Percentiles rank a stretch among this genome's conserved stretches.
These are phyloP conservation scores for Ricordea florida DNA, from an alignment of 92 coral and sea anemone species.

Conservation along the genomic window DNA sequence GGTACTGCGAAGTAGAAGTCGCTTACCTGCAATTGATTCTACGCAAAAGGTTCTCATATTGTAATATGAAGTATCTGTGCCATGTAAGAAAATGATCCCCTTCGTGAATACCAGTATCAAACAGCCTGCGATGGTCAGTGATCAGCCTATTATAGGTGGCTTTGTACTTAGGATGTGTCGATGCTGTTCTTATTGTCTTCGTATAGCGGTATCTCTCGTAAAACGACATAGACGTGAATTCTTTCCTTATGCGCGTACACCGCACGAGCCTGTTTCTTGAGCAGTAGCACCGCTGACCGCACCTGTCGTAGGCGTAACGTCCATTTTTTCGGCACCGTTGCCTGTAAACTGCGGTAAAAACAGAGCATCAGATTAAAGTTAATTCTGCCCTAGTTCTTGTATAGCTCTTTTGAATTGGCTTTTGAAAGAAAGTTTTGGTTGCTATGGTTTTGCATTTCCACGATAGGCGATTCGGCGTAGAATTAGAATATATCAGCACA, in stretches of 20 bases:
- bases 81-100: conserved; percentile 43
- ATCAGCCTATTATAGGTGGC: conserved; percentile 25
- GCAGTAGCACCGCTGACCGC: neutral
- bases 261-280: neutral
- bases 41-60: conserved; percentile 29
- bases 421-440: too few relatives aligned
- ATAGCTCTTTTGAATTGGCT: too few relatives aligned
- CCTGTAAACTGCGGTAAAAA: too few relatives aligned
- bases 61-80: conserved; percentile 44
- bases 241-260: conserved; percentile 31
- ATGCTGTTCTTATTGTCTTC: conserved; percentile 20
- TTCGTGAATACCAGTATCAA: conserved; percentile 7
- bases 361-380: too few relatives aligned
- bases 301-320: neutral
- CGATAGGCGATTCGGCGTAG: too few relatives aligned
- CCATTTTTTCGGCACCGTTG: neutral
- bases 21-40: conserved; percentile 30
- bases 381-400: too few relatives aligned
- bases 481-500: too few relatives aligned
- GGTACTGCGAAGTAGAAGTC: too few relatives aligned
- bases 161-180: conserved; percentile 28
- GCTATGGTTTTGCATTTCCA: too few relatives aligned
- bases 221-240: conserved; percentile 23
- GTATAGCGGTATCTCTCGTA: conserved; percentile 17
- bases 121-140: conserved; percentile 1